Base-by-base conservation (phyloP, 2,113 vertebrate species). In the Eidolon helvum region DNA sequence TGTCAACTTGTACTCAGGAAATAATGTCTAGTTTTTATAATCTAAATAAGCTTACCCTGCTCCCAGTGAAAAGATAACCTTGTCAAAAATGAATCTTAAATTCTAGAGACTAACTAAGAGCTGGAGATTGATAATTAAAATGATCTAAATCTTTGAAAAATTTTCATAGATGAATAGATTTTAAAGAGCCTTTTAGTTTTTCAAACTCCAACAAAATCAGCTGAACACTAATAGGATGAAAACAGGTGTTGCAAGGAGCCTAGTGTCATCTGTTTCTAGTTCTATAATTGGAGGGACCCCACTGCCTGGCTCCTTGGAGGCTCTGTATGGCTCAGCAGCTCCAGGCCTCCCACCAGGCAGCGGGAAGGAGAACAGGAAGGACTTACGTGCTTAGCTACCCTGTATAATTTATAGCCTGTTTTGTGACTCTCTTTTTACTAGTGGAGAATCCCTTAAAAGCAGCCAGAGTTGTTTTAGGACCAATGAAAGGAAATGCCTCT, bases 371-470 rank as follows among this genome's bases (percentile, higher is more conserved):
- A 96, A 94, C 80, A 96, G 94, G 83, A 97, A 95, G 75, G 89
- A 90, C 80, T 66, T 84, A 90, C 1, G 7, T 90, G 92, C 89
- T 79, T 90, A 83, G 90, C 90, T 79, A 90, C 74, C 88, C 84
- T 90, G 91, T 95, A 45, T 97, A 94, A 92, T 96, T 95, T 92
- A 92, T 94, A 94, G 92, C 45, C 80, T 94, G 68, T 94, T 95
- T 84, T 77, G 74, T 87, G 79, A 72, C 85, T 48, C 74, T 95
- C 14, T 61, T 92, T 95, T 97, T 94, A 95, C 89, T 96, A 66
- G 94, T 92, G 92, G 79, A 92, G 94, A 94, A 94, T 92, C 80
- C 72, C 84, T 96, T 96, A 78, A 97, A 96, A 97, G 89, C 89
- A 94, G 68, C 80, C 96, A 92, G 72, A 95, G 85, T 97, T 96